A percentile compares a stretch with the other conserved stretches of the same genome.
Evolutionary conservation across 1,140 invertebrate species (phyloP).

Genomic region (Myzus persicae): DNA sequence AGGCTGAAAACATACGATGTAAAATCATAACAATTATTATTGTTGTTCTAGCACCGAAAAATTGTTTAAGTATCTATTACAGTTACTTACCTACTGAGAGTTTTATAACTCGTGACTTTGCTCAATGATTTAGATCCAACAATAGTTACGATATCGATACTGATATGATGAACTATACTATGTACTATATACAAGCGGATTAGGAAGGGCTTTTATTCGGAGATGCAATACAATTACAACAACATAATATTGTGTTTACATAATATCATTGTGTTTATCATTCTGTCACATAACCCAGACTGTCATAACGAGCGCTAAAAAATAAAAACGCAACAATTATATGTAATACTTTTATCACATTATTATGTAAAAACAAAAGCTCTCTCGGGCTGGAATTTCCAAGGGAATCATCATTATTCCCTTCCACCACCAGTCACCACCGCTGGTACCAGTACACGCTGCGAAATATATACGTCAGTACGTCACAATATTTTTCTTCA

Average conservation of each 20-base stretch:
- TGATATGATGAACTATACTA: not conserved
- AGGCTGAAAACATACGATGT: no score
- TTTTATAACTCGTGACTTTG: not conserved
- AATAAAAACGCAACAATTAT: not conserved
- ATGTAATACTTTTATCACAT: not conserved
- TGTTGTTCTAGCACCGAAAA: not conserved
- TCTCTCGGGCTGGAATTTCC: not conserved
- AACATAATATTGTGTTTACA: not conserved
- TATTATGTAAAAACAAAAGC: not conserved
- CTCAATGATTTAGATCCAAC: not conserved
- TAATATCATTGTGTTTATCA: not conserved
- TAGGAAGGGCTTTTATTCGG: not conserved
- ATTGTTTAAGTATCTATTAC: not conserved
- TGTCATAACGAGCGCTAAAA: not conserved
- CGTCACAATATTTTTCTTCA: no score
- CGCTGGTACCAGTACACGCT: not conserved
- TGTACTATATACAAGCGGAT: not conserved
- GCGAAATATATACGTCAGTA: no score
- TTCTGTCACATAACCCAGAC: not conserved
- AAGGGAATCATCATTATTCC: no score
- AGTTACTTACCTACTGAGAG: not conserved
- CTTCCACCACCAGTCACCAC: not conserved
- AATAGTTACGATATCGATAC: not conserved
- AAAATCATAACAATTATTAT: not conserved
- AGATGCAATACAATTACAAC: not conserved